Evolutionary conservation across 2,888 invertebrate species (phyloP).

Genomic region (Caenorhabditis afra): DNA sequence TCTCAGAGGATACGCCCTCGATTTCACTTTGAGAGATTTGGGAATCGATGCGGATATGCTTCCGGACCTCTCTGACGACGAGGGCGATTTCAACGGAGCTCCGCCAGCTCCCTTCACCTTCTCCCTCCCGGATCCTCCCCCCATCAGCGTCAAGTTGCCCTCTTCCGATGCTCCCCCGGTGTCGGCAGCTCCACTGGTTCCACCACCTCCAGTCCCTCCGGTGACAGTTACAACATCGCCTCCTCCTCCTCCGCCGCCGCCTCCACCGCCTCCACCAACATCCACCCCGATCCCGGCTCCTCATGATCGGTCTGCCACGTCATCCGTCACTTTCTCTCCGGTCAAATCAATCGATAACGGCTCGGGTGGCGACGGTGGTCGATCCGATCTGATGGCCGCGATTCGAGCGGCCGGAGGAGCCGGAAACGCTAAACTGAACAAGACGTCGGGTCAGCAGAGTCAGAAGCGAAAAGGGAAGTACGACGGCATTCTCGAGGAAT

Average conservation of each 20-base stretch:
- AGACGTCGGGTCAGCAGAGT: conserved; percentile 9
- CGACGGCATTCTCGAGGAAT: conserved; percentile 45
- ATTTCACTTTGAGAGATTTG: conserved; percentile 35
- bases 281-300: neutral
- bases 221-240: conserved; percentile 32
- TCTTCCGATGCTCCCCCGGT: too few species aligned
- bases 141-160: conserved; percentile 6
- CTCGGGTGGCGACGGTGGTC: conserved; percentile 5
- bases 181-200: neutral
- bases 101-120: neutral
- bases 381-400: conserved; percentile 67
- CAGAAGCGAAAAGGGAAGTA: conserved; percentile 40
- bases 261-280: conserved; percentile 19
- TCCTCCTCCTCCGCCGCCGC: conserved; percentile 28
- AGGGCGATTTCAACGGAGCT: neutral
- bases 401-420: conserved; percentile 70
- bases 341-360: conserved; percentile 24
- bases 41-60: conserved; percentile 40
- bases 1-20: conserved; percentile 59
- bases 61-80: conserved; percentile 25
- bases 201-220: conserved; percentile 8
- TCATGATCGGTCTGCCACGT: conserved; percentile 7
- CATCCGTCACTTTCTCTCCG: conserved; percentile 29
- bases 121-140: conserved; percentile 21
- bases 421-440: conserved; percentile 61